Base-by-base conservation (phyloP, 2,113 vertebrate genomes). In the Pongo pygmaeus region DNA sequence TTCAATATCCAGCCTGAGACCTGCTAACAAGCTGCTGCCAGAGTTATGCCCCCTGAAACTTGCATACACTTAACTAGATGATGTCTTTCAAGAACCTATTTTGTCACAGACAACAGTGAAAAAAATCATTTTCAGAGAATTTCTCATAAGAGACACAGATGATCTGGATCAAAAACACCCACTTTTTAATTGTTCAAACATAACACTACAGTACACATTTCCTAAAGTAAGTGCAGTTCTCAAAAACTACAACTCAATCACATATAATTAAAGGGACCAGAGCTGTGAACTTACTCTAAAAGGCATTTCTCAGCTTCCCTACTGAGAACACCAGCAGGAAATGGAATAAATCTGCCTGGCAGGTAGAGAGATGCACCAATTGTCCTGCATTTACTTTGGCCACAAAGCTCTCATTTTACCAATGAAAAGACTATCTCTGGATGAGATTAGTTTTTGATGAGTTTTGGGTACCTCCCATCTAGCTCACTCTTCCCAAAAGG, bases 371-470 rank as follows among this genome's bases (percentile, higher is more conserved):
- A 81, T 4, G 10, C 23, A 67, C 38, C 61, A 79, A 85, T 6
- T 57, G 32, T 14, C 23, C 35, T 32, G 30, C 9, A 46, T 95
- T 86, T 87, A 35, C 61, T 95, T 89, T 69, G 77, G 46, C 48
- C 74, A 94, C 75, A 70, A 61, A 95, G 50, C 67, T 81, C 75
- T 75, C 69, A 77, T 84, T 93, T 85, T 23, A 75, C 86, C 75
- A 92, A 46, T 52, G 87, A 86, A 59, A 93, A 55, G 64, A 59
- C 46, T 84, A 61, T 43, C n/a, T 91, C 89, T 30, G 25, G 83
- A 70, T 74, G 69, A 59, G 90, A 92, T 95, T 92, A 81, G 64
- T 43, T 89, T 92, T 89, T 83, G 94, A 94, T 85, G 79, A 92
- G 70, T 74, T 74, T 52, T 96, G 57, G 83, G 18, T 27, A 16